Conservation (phyloP, 2,797 vertebrate genomes). For the Cuniculus paca region DNA sequence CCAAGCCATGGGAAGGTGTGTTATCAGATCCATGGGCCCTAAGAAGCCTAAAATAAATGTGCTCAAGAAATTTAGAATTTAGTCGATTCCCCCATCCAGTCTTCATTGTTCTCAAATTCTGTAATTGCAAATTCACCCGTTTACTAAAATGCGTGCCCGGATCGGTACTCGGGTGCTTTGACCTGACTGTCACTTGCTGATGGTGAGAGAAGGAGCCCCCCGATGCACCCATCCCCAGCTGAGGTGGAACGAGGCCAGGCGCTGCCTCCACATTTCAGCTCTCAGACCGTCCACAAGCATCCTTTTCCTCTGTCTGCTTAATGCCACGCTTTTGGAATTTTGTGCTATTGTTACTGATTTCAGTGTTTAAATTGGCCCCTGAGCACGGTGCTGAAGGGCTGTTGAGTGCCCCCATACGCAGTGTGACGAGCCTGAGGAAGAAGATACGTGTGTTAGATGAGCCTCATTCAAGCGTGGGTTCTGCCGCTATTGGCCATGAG, state of each 20-base stretch:
- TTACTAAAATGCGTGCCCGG: background rate
- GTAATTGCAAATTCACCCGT: background rate
- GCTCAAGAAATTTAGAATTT: background rate
- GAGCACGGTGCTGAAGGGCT: background rate
- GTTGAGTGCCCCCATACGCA: rapidly evolving
- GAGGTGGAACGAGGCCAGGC: rapidly evolving
- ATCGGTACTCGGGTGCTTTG: background rate
- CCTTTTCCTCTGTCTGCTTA: background rate
- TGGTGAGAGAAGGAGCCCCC: rapidly evolving
- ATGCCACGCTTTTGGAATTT: background rate
- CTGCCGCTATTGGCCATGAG: rapidly evolving
- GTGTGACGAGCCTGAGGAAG: background rate
- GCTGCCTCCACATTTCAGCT: too few relatives aligned
- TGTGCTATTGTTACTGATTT: background rate
- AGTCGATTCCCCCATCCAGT: too few relatives aligned
- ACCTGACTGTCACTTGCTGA: rapidly evolving
- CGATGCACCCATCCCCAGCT: rapidly evolving
- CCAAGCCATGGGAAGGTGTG: background rate
- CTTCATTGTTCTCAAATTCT: background rate
- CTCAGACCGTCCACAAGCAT: rapidly evolving
- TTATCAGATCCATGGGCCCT: background rate
- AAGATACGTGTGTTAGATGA: background rate
- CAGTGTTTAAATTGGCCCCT: background rate
- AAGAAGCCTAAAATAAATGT: background rate
- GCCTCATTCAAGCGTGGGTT: background rate